A percentile compares a stretch with the other conserved stretches of the same genome.
Conservation (phyloP, 2,113 vertebrate genomes). For the Sylvietta virens region DNA sequence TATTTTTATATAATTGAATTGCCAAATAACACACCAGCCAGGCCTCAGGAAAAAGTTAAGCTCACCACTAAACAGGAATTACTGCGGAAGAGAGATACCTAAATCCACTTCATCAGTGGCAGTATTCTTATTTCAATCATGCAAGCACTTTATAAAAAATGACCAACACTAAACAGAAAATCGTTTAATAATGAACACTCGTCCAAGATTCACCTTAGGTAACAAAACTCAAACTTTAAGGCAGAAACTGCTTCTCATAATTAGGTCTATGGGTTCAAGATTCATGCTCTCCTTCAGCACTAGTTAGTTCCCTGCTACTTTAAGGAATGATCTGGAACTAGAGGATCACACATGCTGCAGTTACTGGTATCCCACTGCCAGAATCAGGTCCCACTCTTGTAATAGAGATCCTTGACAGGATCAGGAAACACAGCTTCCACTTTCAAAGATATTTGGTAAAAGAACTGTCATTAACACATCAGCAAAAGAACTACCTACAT, state of each 20-base stretch:
- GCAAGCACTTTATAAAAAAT: neutral
- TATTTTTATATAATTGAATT: neutral
- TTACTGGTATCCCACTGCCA: neutral
- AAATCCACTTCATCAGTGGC: neutral
- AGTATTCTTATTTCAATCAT: neutral
- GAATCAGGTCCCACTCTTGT: neutral
- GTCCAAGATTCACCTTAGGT: neutral
- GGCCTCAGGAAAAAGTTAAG: neutral
- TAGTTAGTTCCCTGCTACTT: neutral
- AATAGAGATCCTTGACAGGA: neutral
- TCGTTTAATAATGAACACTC: neutral
- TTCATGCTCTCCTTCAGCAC: neutral
- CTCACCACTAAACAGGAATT: neutral
- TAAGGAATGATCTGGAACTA: neutral
- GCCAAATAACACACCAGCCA: neutral
- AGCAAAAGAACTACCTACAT: neutral
- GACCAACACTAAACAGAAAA: neutral
- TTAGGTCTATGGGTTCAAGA: neutral
- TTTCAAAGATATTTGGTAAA: neutral
- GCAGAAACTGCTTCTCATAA: neutral
- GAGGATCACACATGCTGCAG: neutral
- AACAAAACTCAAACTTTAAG: neutral
- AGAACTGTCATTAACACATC: neutral
- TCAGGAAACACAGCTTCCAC: neutral
- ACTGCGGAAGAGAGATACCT: neutral